Base-by-base conservation (phyloP, 2,888 invertebrate species). In the Rotaria sp. region DNA sequence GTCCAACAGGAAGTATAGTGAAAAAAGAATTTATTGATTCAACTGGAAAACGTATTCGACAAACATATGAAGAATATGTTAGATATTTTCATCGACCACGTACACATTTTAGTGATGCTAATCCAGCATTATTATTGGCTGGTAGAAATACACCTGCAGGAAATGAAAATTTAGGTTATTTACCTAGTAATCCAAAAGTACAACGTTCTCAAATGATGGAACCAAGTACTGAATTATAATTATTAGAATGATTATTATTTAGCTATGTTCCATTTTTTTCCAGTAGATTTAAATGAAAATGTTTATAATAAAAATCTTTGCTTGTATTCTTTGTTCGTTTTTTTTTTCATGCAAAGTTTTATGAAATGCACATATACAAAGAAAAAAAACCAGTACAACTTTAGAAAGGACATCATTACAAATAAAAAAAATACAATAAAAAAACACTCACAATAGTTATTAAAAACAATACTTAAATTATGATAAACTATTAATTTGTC, bases 31-130 rank as follows among this genome's bases (percentile, higher is more conserved):
- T n/a, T 13, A n/a, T 80, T 26, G 80, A 80, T 80, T 5, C 41
- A 41, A 80, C 24, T n/a, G 80, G 80, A 45, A 80, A 80, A 80
- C 45, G 35, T 45, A 26, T 80, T n/a, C 41, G 45, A 80, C 80
- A 80, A 45, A 80, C 80, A 45, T 80, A 45, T 45, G 80, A 80
- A 80, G 80, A 80, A 45, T 80, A 80, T 80, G n/a, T 80, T 45
- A 24, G 80, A 80, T 80, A 45, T 80, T 41, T 45, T 80, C 80
- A 80, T 45, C 80, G 80, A 45, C 80, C 80, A 41, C 21, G 26
- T 26, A 21, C 80, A 80, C 80, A 80, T 80, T 45, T 80, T 18
- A 45, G 24, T 15, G 80, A 80, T 80, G 80, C 45, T 4, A 80
- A 80, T 45, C 80, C 80, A 13, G 80, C 80, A 38, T 45, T 80